Conservation (phyloP, 2,888 invertebrate species). For the Lasius platythorax region DNA sequence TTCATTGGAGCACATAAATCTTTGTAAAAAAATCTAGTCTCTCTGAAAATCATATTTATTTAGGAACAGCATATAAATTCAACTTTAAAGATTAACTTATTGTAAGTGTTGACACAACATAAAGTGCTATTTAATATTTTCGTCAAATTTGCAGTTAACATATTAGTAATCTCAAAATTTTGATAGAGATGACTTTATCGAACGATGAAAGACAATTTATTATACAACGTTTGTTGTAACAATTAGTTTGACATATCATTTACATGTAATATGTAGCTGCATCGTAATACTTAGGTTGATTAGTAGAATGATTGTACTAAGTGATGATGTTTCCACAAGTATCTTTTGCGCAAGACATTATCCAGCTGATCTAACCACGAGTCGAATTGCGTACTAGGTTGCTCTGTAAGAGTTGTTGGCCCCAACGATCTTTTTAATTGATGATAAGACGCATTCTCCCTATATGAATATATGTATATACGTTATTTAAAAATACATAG, state of each 20-base stretch:
- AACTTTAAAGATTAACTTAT: background rate
- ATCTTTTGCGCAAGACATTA: slow-evolving; percentile 71
- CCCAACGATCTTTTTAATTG: background rate
- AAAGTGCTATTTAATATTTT: slow-evolving; percentile 12
- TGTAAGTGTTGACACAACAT: background rate
- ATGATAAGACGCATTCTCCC: background rate
- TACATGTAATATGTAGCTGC: slow-evolving; percentile 42
- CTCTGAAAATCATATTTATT: background rate
- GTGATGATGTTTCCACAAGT: slow-evolving; percentile 71
- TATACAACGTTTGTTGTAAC: background rate
- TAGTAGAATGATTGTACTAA: slow-evolving; percentile 72
- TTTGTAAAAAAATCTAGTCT: slow-evolving; percentile 15
- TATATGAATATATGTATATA: slow-evolving; percentile 4
- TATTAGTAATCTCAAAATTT: background rate
- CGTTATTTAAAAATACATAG: slow-evolving; percentile 12
- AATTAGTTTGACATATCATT: slow-evolving; percentile 37
- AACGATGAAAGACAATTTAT: background rate
- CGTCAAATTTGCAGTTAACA: slow-evolving; percentile 26
- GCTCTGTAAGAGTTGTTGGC: background rate
- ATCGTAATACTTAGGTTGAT: slow-evolving; percentile 72
- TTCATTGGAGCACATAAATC: background rate
- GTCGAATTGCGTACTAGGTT: slow-evolving; percentile 58
- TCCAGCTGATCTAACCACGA: slow-evolving; percentile 74
- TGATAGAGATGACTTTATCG: slow-evolving; percentile 6
- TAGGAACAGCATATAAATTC: background rate